A percentile compares a stretch with the other conserved stretches of the same genome.
phyloP scores from a whole-genome alignment of 1,140 invertebrate species.

The Pentalonia nigronervosa region DNA sequence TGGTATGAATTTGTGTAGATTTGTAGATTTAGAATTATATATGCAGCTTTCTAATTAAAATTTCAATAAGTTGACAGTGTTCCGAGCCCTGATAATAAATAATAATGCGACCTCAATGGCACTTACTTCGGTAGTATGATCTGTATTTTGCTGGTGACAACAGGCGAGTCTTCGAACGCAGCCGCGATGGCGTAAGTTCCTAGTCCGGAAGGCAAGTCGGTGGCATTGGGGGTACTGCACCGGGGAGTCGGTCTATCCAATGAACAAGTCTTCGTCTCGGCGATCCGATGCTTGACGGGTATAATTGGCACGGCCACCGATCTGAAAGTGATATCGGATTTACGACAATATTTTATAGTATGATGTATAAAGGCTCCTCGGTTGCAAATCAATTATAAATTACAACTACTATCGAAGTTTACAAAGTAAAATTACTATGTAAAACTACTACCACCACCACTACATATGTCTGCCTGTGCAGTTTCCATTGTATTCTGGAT shows the following conservation, averaged over 20 bases:
- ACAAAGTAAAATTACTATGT: too few relatives aligned
- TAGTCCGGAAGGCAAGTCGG: neutral
- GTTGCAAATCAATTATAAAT: neutral
- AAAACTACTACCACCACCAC: too few relatives aligned
- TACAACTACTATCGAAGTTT: neutral
- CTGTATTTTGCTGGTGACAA: neutral
- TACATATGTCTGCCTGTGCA: too few relatives aligned
- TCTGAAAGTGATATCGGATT: conserved; percentile 62
- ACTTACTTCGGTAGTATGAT: conserved; percentile 47
- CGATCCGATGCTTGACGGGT: conserved; percentile 78
- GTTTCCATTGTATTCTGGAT: too few relatives aligned
- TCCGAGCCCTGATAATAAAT: neutral
- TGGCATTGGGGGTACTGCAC: neutral
- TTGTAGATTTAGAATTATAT: too few relatives aligned
- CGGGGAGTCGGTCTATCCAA: conserved; percentile 75
- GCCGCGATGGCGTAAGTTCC: conserved; percentile 38
- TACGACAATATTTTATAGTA: neutral
- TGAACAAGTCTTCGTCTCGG: conserved; percentile 77
- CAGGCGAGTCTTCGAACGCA: conserved; percentile 32
- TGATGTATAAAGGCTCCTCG: neutral
- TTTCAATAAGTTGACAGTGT: neutral
- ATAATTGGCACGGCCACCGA: conserved; percentile 81
- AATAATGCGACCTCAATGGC: neutral
- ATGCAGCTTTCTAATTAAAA: neutral
- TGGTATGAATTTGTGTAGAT: neutral